Evolutionary conservation across 2,797 vertebrate species (phyloP).

Genomic region (Lagorchestes hirsutus): DNA sequence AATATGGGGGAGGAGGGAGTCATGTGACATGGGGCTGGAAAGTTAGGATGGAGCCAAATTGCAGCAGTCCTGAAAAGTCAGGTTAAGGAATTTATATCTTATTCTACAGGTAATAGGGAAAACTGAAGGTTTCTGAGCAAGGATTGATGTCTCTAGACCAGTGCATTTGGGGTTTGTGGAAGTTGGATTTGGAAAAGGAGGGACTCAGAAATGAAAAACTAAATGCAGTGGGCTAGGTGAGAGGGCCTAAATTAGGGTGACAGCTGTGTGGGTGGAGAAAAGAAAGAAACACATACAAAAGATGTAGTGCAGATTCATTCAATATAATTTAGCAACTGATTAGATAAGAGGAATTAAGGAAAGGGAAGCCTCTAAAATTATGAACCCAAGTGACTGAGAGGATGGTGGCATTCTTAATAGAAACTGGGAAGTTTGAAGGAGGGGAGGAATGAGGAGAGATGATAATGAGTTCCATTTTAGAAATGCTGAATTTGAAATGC

Average conservation of each 20-base stretch:
- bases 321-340: neutral
- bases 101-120: neutral
- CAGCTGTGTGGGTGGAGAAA: neutral
- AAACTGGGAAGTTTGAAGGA: neutral
- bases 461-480: neutral
- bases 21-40: neutral
- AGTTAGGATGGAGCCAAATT: neutral
- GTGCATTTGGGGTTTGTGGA: neutral
- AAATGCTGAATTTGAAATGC: constrained; percentile 5
- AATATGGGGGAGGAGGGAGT: neutral
- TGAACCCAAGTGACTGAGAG: neutral
- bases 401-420: neutral
- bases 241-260: neutral
- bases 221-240: neutral
- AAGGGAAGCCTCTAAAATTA: neutral
- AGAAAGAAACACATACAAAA: neutral
- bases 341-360: neutral
- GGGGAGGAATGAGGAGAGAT: neutral
- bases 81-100: neutral
- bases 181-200: neutral
- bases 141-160: neutral
- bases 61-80: neutral
- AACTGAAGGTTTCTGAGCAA: neutral
- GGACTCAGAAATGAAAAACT: neutral
- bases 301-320: neutral